Conservation (phyloP, 2,113 vertebrate genomes). For the Campylorhamphus procurvoides region DNA sequence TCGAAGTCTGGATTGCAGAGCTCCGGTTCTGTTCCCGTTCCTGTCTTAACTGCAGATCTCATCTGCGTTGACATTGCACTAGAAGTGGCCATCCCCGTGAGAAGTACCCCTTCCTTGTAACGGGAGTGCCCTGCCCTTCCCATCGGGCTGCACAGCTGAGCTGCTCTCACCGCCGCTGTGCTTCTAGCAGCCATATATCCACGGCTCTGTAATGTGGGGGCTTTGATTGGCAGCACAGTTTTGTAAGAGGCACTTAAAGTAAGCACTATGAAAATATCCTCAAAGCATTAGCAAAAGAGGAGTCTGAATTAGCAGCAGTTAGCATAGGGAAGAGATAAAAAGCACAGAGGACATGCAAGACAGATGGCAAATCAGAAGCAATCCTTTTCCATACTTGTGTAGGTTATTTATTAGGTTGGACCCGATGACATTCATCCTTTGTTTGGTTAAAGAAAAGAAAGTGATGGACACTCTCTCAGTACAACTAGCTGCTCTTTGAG, state of each 20-base stretch:
- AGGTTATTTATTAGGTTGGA: background rate
- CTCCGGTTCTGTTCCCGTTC: background rate
- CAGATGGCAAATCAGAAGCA: background rate
- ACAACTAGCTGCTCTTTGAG: background rate
- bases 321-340: background rate
- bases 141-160: rapidly evolving
- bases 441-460: background rate
- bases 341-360: rapidly evolving
- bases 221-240: background rate
- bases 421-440: background rate
- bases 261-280: background rate
- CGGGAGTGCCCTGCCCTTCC: background rate
- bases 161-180: rapidly evolving
- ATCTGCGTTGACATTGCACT: rapidly evolving
- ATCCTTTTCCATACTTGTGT: background rate
- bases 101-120: background rate
- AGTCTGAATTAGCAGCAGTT: background rate
- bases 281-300: background rate
- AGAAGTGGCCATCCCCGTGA: too few relatives aligned
- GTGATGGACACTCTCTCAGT: background rate
- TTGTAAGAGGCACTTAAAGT: background rate
- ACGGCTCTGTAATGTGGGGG: rapidly evolving
- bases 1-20: background rate
- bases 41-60: background rate
- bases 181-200: background rate